These are phyloP conservation scores for Centrocercus urophasianus DNA, from an alignment of 2,113 vertebrate genomes.

Conservation along the genomic window DNA sequence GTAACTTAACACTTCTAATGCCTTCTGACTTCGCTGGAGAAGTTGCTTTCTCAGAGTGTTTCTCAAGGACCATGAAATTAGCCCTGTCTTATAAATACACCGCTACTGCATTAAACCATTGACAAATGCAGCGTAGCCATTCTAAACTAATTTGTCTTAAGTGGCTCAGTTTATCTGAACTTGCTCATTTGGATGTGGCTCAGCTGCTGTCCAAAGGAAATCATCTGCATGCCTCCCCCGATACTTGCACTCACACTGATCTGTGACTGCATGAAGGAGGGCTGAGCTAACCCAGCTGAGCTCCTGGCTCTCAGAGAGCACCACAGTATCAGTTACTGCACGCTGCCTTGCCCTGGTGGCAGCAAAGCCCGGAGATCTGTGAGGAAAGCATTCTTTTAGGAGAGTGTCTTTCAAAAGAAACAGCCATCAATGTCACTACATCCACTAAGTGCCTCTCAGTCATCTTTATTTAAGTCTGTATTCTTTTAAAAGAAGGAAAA, in stretches of 20 bases:
- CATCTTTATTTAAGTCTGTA: accelerated
- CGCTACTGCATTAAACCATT: background rate
- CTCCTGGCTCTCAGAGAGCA: background rate
- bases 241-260: background rate
- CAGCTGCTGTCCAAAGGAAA: background rate
- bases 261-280: accelerated
- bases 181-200: background rate
- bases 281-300: background rate
- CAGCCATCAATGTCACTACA: background rate
- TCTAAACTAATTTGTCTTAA: slow-evolving; percentile 36
- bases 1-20: background rate
- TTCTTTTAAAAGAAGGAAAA: background rate
- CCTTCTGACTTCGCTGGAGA: slow-evolving; percentile 7
- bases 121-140: background rate
- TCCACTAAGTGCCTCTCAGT: background rate
- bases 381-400: background rate
- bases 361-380: background rate
- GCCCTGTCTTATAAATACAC: background rate
- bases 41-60: background rate
- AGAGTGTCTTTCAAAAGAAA: background rate
- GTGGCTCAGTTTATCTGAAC: slow-evolving; percentile 9
- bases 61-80: background rate
- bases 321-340: accelerated
- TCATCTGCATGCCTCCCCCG: background rate
- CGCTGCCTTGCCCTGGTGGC: background rate